phyloP scores from a whole-genome alignment of 2,113 vertebrate species.

The Clarias batrachus region DNA sequence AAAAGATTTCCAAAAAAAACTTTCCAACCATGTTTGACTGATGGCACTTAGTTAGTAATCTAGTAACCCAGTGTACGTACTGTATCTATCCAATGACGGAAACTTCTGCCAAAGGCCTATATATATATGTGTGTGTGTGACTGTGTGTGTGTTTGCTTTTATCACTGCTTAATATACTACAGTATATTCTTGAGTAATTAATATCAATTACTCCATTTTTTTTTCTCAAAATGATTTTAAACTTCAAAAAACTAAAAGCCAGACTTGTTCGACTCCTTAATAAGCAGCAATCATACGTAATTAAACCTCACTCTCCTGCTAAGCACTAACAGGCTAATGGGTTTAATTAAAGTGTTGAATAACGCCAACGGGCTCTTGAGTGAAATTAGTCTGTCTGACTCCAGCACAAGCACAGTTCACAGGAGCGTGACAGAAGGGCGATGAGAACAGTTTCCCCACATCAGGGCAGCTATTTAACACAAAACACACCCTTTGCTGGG shows the following conservation, averaged over 20 bases:
- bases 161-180: neutral
- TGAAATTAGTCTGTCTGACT: slow-evolving; percentile 16
- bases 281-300: neutral
- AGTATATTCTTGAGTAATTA: too few species aligned
- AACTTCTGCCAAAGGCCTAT: too few species aligned
- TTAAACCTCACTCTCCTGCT: neutral
- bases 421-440: neutral
- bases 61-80: too few species aligned
- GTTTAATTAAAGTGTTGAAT: slow-evolving; percentile 20
- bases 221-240: neutral
- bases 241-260: neutral
- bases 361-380: slow-evolving; percentile 9
- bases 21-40: too few species aligned
- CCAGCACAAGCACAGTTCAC: slow-evolving; percentile 14
- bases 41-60: too few species aligned
- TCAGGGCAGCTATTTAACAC: neutral
- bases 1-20: too few species aligned
- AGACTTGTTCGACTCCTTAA: neutral
- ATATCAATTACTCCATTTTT: neutral
- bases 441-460: neutral
- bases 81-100: too few species aligned
- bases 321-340: slow-evolving; percentile 10
- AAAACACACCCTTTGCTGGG: slow-evolving; percentile 14
- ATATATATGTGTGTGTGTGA: too few species aligned
- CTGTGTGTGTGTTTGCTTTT: neutral